These are phyloP conservation scores for Rhinoderma darwinii DNA, from an alignment of 2,113 vertebrate genomes.

Conservation along the genomic window DNA sequence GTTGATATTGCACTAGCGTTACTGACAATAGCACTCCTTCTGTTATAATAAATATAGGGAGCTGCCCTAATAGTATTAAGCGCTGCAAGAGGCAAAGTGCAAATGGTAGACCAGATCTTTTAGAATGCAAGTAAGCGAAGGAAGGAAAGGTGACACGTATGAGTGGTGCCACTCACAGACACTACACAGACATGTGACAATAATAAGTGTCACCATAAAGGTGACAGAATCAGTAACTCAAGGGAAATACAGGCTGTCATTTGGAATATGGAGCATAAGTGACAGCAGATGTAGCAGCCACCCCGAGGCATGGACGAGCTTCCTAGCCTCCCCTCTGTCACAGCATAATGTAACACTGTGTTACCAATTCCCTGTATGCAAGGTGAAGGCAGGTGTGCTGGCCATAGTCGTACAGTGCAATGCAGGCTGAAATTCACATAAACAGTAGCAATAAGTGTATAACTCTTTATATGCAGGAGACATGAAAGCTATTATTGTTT, in stretches of 20 bases:
- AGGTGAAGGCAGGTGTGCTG: conserved; percentile 42
- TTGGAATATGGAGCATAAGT: conserved; percentile 57
- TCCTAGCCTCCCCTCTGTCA: conserved; percentile 47
- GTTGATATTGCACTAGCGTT: conserved; percentile 6
- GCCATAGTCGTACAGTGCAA: neutral
- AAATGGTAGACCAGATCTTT: conserved; percentile 49
- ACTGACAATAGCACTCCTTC: neutral
- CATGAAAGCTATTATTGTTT: neutral
- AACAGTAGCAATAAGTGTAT: neutral
- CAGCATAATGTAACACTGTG: conserved; percentile 21
- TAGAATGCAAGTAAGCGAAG: conserved; percentile 13
- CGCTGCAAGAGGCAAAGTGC: conserved; percentile 20
- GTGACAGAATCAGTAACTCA: conserved; percentile 57
- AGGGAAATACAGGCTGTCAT: conserved; percentile 57
- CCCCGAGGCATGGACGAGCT: conserved; percentile 50
- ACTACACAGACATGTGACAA: conserved; percentile 54
- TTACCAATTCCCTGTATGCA: conserved; percentile 44
- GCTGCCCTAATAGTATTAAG: conserved; percentile 21
- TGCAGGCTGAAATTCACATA: neutral
- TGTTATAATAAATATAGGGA: conserved; percentile 28
- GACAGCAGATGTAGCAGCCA: conserved; percentile 58
- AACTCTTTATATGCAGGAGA: neutral
- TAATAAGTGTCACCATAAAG: conserved; percentile 59
- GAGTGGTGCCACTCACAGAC: conserved; percentile 45
- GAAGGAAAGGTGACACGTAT: neutral